Evolutionary conservation across 2,797 vertebrate genomes (phyloP).

Genomic region (Cyclura pinguis): DNA sequence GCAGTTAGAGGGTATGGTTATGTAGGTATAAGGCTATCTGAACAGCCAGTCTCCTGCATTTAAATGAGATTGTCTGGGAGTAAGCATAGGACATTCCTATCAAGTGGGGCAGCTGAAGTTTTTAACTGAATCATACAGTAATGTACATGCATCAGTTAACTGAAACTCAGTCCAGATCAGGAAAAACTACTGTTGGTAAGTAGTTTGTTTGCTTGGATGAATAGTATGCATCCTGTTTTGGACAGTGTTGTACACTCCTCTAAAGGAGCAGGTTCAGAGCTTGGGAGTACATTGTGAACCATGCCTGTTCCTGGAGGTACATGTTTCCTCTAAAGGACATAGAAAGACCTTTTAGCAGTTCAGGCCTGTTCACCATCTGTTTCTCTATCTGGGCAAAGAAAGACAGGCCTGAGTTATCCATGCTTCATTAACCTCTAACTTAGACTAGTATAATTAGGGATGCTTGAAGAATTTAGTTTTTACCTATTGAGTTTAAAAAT

Average conservation of each 20-base stretch:
- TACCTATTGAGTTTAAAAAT: background rate
- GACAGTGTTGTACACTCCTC: background rate
- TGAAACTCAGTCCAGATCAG: too few relatives aligned
- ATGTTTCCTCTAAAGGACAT: background rate
- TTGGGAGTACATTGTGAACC: background rate
- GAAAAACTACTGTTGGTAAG: too few relatives aligned
- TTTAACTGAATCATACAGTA: too few relatives aligned
- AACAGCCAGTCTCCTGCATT: too few relatives aligned
- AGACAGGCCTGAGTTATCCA: background rate
- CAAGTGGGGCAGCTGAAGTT: too few relatives aligned
- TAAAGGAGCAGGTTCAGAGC: background rate
- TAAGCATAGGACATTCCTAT: too few relatives aligned
- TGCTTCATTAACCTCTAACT: too few relatives aligned
- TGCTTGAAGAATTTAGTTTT: background rate
- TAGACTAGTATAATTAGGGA: background rate
- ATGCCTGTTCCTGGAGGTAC: background rate
- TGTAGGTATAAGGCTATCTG: too few relatives aligned
- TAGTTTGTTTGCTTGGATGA: background rate
- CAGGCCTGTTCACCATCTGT: background rate
- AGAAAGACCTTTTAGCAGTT: too few relatives aligned
- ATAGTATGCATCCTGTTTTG: background rate
- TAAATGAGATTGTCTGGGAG: too few relatives aligned
- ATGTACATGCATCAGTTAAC: too few relatives aligned
- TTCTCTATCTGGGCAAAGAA: background rate
- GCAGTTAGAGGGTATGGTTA: too few relatives aligned